phyloP scores from a whole-genome alignment of 2,113 vertebrate genomes.

The Balaeniceps rex region DNA sequence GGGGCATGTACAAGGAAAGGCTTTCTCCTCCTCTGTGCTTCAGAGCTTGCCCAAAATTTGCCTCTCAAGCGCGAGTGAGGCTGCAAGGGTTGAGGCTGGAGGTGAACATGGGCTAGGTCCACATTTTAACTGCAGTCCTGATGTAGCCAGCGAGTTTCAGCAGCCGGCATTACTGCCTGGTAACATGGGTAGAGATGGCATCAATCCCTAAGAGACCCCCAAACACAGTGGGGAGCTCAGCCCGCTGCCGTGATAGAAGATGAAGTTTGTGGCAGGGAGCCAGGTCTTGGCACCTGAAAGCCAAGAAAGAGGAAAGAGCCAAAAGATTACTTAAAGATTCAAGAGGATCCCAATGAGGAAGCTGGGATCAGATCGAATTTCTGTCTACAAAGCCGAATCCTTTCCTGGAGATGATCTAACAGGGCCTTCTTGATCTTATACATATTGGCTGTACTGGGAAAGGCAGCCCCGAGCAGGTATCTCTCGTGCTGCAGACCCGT shows the following conservation, averaged over 20 bases:
- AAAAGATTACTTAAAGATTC: neutral
- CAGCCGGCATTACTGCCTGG: neutral
- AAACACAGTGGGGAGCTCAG: neutral
- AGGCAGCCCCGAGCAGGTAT: neutral
- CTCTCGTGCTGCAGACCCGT: neutral
- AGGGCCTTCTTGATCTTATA: neutral
- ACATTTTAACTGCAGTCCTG: neutral
- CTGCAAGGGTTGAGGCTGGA: neutral
- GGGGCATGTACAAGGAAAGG: neutral
- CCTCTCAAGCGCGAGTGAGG: neutral
- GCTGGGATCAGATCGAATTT: neutral
- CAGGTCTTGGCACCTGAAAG: neutral
- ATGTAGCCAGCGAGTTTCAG: neutral
- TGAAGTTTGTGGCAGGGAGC: neutral
- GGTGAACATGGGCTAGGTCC: neutral
- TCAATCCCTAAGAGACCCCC: neutral
- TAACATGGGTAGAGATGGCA: neutral
- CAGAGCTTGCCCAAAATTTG: neutral
- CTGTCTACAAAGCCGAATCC: neutral
- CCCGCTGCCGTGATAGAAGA: neutral
- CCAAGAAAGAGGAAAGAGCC: neutral
- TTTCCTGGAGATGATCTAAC: neutral
- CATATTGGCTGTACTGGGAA: neutral
- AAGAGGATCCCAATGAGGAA: neutral
- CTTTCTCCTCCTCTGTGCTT: neutral